A percentile compares a stretch with the other conserved stretches of the same genome.
Conservation (phyloP, 2,113 vertebrate genomes). For the Catharus fuscescens region DNA sequence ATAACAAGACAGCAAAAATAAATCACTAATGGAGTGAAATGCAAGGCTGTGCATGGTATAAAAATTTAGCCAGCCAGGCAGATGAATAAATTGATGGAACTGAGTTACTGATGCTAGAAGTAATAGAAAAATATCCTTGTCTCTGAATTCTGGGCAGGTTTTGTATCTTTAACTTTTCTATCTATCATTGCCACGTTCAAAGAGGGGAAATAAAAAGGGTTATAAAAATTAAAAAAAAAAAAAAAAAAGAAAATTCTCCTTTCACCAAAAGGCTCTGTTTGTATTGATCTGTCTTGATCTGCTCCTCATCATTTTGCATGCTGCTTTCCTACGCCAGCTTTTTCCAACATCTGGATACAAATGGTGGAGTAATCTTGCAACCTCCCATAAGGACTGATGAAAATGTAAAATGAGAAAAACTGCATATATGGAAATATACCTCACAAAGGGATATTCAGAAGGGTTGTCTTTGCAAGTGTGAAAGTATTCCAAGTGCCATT, state of each 20-base stretch:
- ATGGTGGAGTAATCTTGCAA: neutral
- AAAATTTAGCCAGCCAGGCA: neutral
- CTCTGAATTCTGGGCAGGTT: neutral
- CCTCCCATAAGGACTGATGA: neutral
- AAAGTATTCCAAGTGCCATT: neutral
- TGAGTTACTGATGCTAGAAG: neutral
- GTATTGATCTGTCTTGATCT: neutral
- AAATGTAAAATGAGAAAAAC: neutral
- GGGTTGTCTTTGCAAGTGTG: neutral
- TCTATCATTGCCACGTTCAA: neutral
- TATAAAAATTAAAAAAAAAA: neutral
- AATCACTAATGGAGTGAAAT: neutral
- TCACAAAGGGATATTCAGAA: neutral
- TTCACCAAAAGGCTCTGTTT: neutral
- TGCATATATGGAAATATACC: neutral
- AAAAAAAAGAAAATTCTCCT: neutral
- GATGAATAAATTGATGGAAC: neutral
- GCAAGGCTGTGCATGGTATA: neutral
- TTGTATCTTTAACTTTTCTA: neutral
- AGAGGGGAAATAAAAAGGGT: neutral
- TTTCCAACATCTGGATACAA: neutral
- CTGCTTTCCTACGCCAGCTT: neutral
- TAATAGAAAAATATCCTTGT: neutral
- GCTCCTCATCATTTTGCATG: neutral
- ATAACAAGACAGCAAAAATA: slow-evolving; percentile 5